Percentiles rank a stretch among this genome's conserved stretches.
phyloP scores from a whole-genome alignment of 53 echinoderm and acorn worm genomes.

The Crossaster papposus region DNA sequence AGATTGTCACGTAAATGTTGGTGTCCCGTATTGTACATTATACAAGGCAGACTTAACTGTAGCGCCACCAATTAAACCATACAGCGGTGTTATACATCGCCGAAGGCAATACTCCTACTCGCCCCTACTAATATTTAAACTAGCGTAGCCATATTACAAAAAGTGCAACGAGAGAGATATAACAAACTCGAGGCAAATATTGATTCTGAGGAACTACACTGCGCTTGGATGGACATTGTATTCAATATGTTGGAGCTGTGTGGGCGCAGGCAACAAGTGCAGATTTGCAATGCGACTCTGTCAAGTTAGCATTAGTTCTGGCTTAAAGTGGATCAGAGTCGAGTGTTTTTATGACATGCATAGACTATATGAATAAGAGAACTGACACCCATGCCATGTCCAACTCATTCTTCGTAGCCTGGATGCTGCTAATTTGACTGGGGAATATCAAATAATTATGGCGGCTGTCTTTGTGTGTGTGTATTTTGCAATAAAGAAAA shows the following conservation, averaged over 20 bases:
- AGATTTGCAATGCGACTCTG: not conserved
- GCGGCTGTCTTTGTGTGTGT: too few relatives aligned
- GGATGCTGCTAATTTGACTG: too few relatives aligned
- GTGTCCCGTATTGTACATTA: too few relatives aligned
- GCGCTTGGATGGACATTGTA: not conserved
- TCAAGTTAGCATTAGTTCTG: too few relatives aligned
- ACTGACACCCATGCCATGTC: too few relatives aligned
- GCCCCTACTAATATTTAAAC: slow-evolving; percentile 15
- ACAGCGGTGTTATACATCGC: not conserved
- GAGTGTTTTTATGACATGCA: too few relatives aligned
- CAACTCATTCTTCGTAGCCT: too few relatives aligned
- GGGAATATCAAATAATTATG: too few relatives aligned
- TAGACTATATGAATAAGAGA: too few relatives aligned
- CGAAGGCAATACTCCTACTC: not conserved
- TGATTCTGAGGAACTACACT: not conserved
- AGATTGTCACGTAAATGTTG: too few relatives aligned
- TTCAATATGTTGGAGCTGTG: not conserved
- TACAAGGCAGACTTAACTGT: not conserved
- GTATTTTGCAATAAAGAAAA: too few relatives aligned
- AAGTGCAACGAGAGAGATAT: slow-evolving; percentile 2
- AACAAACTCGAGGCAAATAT: not conserved
- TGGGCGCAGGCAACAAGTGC: not conserved
- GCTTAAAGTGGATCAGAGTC: too few relatives aligned
- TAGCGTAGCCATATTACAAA: not conserved
- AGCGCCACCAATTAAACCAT: not conserved